Evolutionary conservation across 2,888 invertebrate species (phyloP).

Genomic region (Lysandra coridon): DNA sequence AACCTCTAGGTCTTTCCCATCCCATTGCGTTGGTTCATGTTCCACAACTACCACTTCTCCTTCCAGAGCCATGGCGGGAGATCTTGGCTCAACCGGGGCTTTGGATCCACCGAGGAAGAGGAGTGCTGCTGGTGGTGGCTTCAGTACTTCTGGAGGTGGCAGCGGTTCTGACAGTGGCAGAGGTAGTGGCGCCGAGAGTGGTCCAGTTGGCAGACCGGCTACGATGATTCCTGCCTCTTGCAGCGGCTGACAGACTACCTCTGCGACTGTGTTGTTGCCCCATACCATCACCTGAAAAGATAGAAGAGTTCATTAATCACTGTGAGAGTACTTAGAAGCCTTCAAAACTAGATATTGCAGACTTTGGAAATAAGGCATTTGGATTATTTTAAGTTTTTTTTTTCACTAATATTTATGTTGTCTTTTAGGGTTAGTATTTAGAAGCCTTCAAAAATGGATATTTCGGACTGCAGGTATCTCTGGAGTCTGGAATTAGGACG

Average conservation of each 20-base stretch:
- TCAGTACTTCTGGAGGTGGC: conserved; percentile 46
- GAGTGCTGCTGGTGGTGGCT: conserved; percentile 66
- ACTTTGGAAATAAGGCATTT: no score
- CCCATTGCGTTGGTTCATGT: conserved; percentile 77
- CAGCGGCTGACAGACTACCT: conserved; percentile 69
- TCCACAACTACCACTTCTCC: conserved; percentile 84
- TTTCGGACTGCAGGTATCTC: background rate
- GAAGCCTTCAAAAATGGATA: background rate
- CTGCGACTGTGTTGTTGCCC: conserved; percentile 69
- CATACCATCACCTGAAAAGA: conserved; percentile 67
- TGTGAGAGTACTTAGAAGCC: background rate
- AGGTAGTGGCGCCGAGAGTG: conserved; percentile 57
- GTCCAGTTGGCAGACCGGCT: conserved; percentile 65
- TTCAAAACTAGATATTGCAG: background rate
- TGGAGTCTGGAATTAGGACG: background rate
- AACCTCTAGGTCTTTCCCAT: conserved; percentile 74
- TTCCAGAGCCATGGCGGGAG: conserved; percentile 79
- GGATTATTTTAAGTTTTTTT: no score
- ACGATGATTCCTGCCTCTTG: conserved; percentile 69
- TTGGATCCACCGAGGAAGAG: conserved; percentile 82
- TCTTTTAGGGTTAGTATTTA: background rate
- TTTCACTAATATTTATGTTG: no score
- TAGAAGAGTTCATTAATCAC: background rate
- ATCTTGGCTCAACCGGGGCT: conserved; percentile 82
- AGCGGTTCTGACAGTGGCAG: conserved; percentile 59